Base-by-base conservation (phyloP, 2,888 invertebrate genomes). In the Brachyopa scutellaris region DNA sequence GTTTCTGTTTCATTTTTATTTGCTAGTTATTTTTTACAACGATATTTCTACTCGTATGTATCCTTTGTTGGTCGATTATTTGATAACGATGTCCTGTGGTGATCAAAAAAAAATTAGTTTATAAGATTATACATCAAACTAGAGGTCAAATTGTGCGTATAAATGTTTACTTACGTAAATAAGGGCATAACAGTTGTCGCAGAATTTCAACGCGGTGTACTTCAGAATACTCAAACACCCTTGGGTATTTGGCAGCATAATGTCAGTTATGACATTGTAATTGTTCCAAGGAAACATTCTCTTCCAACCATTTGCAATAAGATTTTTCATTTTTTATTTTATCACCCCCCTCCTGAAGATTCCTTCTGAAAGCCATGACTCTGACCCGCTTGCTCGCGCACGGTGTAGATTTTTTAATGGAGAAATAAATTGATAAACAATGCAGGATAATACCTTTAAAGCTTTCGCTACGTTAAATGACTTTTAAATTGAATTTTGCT, bases 401-500 rank as follows among this genome's bases (percentile, higher is more conserved):
- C 70, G 77, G 82, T 82, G 82, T 66, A 82, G 77, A 82, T 82
- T 82, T 82, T 82, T 85, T 84, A 84, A 84, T 84, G 84, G 84
- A 80, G 80, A 82, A 85, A 82, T 85, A 85, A 85, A 85, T 84
- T 85, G 85, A 78, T 85, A 85, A 85, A 85, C 85, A 85, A 85
- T 85, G 85, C 85, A 76, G 83, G 85, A 74, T 85, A 85, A 85
- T 85, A 84, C 78, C 84, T 84, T 85, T 85, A 85, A 85, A 85
- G 82, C 84, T 84, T 84, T 85, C 84, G 84, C 83, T 85, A 72
- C 80, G 83, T 84, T 85, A 85, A 85, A 85, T 85, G 85, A 85
- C 85, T 85, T 85, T 85, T 85, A 85, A 85, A 85, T 85, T 85
- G 85, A 85, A 85, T 85, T 85, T 84, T 21, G 47, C 59, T 83